These are phyloP conservation scores for Anguilla marmorata DNA, from an alignment of 2,797 vertebrate species.

Conservation along the genomic window DNA sequence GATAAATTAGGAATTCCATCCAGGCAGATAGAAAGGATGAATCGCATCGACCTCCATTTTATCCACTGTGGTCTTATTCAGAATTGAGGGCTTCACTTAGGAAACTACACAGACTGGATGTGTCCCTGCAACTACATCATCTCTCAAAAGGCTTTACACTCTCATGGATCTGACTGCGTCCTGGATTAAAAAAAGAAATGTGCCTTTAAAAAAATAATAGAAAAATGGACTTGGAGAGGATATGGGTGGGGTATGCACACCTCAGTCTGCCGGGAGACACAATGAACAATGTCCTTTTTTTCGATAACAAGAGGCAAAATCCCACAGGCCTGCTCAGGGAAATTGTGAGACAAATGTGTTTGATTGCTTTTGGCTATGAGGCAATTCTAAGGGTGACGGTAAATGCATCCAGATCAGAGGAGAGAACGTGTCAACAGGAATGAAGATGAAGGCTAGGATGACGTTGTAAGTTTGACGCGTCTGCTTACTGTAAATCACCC, in stretches of 20 bases:
- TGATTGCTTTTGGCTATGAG: constrained; percentile 11
- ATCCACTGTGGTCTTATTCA: background rate
- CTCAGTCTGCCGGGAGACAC: background rate
- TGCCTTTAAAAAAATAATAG: background rate
- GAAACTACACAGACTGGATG: background rate
- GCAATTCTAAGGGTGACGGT: background rate
- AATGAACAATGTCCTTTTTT: background rate
- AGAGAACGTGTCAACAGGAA: background rate
- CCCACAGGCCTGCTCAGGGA: background rate
- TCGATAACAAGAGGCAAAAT: background rate
- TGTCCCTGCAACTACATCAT: background rate
- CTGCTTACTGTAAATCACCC: background rate
- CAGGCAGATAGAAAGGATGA: background rate
- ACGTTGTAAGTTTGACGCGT: background rate
- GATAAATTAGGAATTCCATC: background rate
- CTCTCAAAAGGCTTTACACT: background rate
- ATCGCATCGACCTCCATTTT: background rate
- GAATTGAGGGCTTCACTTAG: background rate
- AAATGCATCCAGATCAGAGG: background rate
- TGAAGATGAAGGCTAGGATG: background rate
- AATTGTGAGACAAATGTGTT: background rate
- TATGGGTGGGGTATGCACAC: background rate
- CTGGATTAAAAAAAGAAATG: background rate
- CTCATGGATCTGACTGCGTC: background rate
- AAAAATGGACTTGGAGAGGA: background rate